Conservation (phyloP, 2,888 invertebrate species). For the Rosalia funebris region DNA sequence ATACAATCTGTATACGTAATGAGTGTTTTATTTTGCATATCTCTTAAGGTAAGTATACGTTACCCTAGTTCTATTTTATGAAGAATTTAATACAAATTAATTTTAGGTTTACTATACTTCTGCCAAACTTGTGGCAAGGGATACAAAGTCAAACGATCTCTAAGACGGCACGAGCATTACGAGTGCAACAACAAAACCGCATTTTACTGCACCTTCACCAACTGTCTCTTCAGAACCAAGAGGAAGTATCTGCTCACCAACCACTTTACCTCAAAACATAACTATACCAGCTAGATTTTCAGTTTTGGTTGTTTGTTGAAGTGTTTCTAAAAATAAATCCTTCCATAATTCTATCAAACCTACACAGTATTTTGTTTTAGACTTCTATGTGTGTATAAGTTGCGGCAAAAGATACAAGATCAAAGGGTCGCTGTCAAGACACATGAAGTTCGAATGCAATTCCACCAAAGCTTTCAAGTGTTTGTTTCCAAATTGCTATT, state of each 20-base stretch:
- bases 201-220: background rate
- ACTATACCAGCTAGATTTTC: background rate
- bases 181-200: conserved; percentile 35
- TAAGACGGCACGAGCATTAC: conserved; percentile 51
- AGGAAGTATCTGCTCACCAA: background rate
- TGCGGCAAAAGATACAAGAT: conserved; percentile 17
- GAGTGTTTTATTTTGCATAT: too few relatives aligned
- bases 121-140: conserved; percentile 55
- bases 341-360: too few relatives aligned
- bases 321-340: background rate
- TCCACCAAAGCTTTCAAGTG: background rate
- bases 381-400: conserved; percentile 1
- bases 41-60: too few relatives aligned
- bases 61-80: too few relatives aligned
- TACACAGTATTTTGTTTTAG: conserved; percentile 9
- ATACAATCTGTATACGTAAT: too few relatives aligned
- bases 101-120: conserved; percentile 13
- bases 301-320: background rate
- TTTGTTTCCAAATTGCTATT: background rate
- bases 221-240: conserved; percentile 12
- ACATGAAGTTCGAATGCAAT: background rate
- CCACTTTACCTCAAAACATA: background rate
- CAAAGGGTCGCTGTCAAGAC: conserved; percentile 5
- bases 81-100: too few relatives aligned
- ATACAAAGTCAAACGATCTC: conserved; percentile 57